These are phyloP conservation scores for Aleadryas rufinucha DNA, from an alignment of 2,113 vertebrate genomes.

Conservation along the genomic window DNA sequence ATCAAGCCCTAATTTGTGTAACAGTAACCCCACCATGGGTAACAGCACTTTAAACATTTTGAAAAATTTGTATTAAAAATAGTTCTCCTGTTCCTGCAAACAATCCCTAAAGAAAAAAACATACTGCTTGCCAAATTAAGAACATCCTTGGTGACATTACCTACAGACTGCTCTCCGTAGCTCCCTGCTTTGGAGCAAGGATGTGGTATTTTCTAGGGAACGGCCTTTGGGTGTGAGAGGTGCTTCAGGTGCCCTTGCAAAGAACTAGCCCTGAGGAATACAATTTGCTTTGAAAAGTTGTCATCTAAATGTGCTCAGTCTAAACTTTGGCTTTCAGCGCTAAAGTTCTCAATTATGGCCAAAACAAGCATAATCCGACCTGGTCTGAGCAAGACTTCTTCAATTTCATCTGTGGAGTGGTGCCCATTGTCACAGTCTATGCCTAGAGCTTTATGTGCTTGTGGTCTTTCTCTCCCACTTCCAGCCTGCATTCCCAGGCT, in stretches of 20 bases:
- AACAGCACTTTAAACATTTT: background rate
- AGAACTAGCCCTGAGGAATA: background rate
- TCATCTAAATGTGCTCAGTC: background rate
- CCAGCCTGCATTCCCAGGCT: background rate
- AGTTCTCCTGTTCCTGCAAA: background rate
- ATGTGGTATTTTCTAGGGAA: background rate
- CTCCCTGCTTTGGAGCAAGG: background rate
- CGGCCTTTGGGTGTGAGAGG: fast-evolving
- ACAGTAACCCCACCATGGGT: background rate
- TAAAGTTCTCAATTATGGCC: background rate
- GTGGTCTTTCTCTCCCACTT: background rate
- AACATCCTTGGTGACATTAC: background rate
- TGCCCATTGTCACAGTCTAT: background rate
- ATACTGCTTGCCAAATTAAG: background rate
- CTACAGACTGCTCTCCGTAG: background rate
- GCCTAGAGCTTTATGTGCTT: background rate
- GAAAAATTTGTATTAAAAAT: background rate
- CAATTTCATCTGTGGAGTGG: background rate
- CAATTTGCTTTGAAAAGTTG: background rate
- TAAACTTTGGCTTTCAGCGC: background rate
- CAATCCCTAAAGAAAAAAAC: background rate
- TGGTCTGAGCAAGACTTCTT: background rate
- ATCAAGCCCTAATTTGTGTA: background rate
- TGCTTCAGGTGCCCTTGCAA: background rate
- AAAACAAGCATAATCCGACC: background rate